phyloP scores from a whole-genome alignment of 2,888 invertebrate genomes.

The Endomychus coccineus region DNA sequence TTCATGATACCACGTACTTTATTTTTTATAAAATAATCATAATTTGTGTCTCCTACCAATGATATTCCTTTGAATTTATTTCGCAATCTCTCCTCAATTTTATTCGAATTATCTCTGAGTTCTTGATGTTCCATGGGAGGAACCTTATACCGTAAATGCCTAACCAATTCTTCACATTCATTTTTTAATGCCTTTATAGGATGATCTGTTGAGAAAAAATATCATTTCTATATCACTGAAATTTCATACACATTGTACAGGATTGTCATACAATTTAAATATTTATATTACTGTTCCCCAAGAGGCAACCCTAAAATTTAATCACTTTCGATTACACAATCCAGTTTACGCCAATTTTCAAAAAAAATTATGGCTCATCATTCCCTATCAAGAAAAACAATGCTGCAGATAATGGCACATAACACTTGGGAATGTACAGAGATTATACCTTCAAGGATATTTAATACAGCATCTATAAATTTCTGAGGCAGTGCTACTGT shows the following conservation, averaged over 20 bases:
- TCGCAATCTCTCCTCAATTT: conserved; percentile 25
- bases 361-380: too few species aligned
- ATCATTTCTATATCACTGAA: not conserved
- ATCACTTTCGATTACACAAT: too few species aligned
- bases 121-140: conserved; percentile 57
- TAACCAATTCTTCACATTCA: conserved; percentile 50
- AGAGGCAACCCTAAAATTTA: too few species aligned
- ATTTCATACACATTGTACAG: not conserved
- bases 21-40: conserved; percentile 47
- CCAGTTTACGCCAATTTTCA: too few species aligned
- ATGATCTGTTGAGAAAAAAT: conserved; percentile 35
- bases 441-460: conserved; percentile 45
- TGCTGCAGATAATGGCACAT: too few species aligned
- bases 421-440: too few species aligned
- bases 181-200: conserved; percentile 49
- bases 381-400: too few species aligned
- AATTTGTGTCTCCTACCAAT: too few species aligned
- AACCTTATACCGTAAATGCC: conserved; percentile 56
- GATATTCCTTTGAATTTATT: conserved; percentile 11
- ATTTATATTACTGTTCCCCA: too few species aligned
- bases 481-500: conserved; percentile 53
- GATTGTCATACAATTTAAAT: too few species aligned
- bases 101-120: conserved; percentile 43
- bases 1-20: conserved; percentile 53
- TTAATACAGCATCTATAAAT: conserved; percentile 51